Base-by-base conservation (phyloP, 2,797 vertebrate genomes). In the Fratercula arctica region DNA sequence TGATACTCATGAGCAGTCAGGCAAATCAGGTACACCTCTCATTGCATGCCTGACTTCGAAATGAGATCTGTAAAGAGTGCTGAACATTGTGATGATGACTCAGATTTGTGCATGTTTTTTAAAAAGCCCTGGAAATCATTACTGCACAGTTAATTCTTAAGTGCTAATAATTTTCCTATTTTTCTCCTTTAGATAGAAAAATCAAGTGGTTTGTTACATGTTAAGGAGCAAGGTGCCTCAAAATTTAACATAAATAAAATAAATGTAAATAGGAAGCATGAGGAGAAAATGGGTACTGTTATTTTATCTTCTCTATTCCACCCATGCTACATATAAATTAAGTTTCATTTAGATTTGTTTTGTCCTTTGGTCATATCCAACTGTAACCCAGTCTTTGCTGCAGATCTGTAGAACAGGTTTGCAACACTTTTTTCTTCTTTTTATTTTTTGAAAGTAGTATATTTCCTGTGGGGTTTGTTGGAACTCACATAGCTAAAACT, bases 131-230 rank as follows among this genome's bases (percentile, higher is more conserved):
- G 66, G 79, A 90, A 82, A 61, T 61, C 46, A 18, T 95, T 74
- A 74, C 35, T 94, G 41, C 91, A 77, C 72, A 93, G 31, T 91
- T 89, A 78, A 90, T 85, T 84, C 39, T 37, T 39, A 87, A 87
- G 61, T 50, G 54, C 79, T 96, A 92, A 86, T 89, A 83, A 93
- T 90, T 95, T 87, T 95, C 75, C 51, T 85, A 69, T 92, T 97
- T 96, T 94, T 96, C 64, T 94, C 69, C 76, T 66, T 83, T 94
- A 83, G 60, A 92, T 94, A 96, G 93, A 67, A 92, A 90, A 92
- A 54, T 69, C 83, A 72, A 68, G 39, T 95, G 79, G 21, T 95
- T 95, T 90, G 13, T 95, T 91, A 91, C 67, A 69, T 78, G 59
- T 96, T 96, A 82, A 95, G 54, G 90, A 88, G 54, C 69, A 75